phyloP scores from a whole-genome alignment of 53 echinoderm and acorn worm species.

The Holothuria scabra region DNA sequence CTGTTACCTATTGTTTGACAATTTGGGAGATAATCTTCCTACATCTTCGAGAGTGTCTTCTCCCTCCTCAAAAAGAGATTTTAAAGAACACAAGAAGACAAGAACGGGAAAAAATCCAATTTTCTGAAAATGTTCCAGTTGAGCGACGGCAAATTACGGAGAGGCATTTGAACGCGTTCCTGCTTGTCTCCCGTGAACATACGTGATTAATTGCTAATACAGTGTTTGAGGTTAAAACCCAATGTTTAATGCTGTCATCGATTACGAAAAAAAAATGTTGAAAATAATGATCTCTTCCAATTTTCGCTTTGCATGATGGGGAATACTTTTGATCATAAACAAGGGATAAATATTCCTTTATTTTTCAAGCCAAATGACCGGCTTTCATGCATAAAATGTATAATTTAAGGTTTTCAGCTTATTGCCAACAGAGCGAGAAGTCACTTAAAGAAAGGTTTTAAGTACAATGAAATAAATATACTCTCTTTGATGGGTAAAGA shows the following conservation, averaged over 20 bases:
- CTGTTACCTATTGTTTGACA: conserved; percentile 47
- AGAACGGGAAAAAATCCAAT: conserved; percentile 41
- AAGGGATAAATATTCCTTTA: conserved; percentile 25
- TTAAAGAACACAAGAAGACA: conserved; percentile 8
- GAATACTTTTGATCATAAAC: conserved; percentile 40
- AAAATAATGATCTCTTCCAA: conserved; percentile 19
- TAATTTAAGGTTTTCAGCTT: conserved; percentile 38
- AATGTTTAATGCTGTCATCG: conserved; percentile 42
- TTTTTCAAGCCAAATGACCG: conserved; percentile 47
- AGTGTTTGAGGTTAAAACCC: not conserved
- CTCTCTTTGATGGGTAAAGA: conserved; percentile 22
- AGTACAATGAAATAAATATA: conserved; percentile 46
- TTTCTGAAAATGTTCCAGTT: conserved; percentile 44
- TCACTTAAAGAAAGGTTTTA: conserved; percentile 36
- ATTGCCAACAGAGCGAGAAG: conserved; percentile 43
- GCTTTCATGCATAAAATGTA: conserved; percentile 49
- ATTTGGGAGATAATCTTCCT: conserved; percentile 47
- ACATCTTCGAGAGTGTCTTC: conserved; percentile 32
- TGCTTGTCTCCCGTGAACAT: conserved; percentile 26
- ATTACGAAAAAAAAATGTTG: not conserved
- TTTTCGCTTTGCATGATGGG: conserved; percentile 30
- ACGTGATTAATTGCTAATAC: conserved; percentile 41
- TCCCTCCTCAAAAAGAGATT: not conserved
- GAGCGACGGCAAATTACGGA: conserved; percentile 46
- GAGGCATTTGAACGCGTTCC: conserved; percentile 38